Base-by-base conservation (phyloP, 2,888 invertebrate species). In the Drosophila ezoana region DNA sequence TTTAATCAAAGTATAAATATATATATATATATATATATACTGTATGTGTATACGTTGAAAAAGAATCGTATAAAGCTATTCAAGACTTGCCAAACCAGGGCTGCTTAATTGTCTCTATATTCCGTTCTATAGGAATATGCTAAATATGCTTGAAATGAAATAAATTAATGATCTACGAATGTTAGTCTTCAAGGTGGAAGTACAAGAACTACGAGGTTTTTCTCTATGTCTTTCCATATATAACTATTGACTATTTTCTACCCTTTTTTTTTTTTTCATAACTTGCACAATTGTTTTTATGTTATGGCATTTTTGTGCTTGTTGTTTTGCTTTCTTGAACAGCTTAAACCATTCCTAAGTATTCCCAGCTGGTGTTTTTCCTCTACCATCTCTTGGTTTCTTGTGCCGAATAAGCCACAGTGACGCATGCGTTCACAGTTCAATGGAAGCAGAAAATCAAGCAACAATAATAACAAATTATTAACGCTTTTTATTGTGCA, bases 381-480 rank as follows among this genome's bases (percentile, higher is more conserved):
- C 40, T 61, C 33, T 10, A 13, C 20, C 33, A 28, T 59, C 35
- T 51, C 18, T 60, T 14, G 37, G 40, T 66, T 60, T 69, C 20
- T 47, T 28, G 68, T 56, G 60, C 45, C 57, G 35, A 41, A 33
- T 35, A 63, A 16, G 18, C 16, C 49, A 14, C 28, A 56, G 49
- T 87, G 79, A 76, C 78, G 85, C 76, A 87, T 83, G 44, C 48
- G 60, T 60, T 49, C 60, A 64, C 65, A 72, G 68, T 87, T 81
- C 70, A 83, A 67, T 87, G 70, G 70, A 71, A 77, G 49, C 62
- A 62, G 59, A 53, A 60, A 52, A 76, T 69, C 66, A 35, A 66
- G 45, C 62, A 66, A 53, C 60, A 65, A 57, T 54, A 65, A 62
- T 64, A 74, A 61, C 64, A 75, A 84, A 79, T 76, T 72, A 66